Evolutionary conservation across 2,797 vertebrate species (phyloP).

Genomic region (Tarsius wallacei): DNA sequence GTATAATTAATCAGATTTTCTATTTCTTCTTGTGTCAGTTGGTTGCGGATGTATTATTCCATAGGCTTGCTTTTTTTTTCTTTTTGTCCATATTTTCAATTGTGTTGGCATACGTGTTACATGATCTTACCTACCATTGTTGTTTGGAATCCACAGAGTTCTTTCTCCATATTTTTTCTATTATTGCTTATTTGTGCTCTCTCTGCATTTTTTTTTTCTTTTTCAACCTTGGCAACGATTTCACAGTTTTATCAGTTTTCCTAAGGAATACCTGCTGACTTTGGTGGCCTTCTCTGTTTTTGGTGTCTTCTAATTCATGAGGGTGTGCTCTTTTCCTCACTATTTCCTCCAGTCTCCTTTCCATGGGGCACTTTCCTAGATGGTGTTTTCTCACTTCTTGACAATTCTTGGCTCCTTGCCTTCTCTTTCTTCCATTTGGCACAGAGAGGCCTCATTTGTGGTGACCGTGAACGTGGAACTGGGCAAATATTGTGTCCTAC

Average conservation of each 20-base stretch:
- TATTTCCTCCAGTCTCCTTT: not conserved
- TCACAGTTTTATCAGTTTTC: not conserved
- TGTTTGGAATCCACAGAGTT: too few relatives aligned
- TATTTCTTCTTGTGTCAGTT: not conserved
- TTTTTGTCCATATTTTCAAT: not conserved
- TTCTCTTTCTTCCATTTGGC: not conserved
- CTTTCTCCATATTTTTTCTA: fast-evolving
- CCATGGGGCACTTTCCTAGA: not conserved
- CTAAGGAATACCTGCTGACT: not conserved
- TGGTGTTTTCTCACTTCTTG: not conserved
- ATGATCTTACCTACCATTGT: too few relatives aligned
- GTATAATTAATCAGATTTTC: not conserved
- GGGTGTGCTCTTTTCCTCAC: not conserved
- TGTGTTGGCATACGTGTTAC: not conserved
- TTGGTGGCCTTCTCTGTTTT: not conserved
- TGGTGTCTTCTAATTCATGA: not conserved
- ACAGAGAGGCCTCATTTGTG: not conserved
- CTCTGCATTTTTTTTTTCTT: too few relatives aligned
- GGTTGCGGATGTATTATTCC: too few relatives aligned
- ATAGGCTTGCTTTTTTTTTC: not conserved
- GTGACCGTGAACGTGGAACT: not conserved
- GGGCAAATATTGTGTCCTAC: too few relatives aligned
- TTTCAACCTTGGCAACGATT: not conserved
- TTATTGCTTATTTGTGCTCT: not conserved
- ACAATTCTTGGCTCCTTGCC: not conserved